A percentile compares a stretch with the other conserved stretches of the same genome.
These are phyloP conservation scores for Metridium senile DNA, from an alignment of 92 coral and sea anemone species.

Conservation along the genomic window DNA sequence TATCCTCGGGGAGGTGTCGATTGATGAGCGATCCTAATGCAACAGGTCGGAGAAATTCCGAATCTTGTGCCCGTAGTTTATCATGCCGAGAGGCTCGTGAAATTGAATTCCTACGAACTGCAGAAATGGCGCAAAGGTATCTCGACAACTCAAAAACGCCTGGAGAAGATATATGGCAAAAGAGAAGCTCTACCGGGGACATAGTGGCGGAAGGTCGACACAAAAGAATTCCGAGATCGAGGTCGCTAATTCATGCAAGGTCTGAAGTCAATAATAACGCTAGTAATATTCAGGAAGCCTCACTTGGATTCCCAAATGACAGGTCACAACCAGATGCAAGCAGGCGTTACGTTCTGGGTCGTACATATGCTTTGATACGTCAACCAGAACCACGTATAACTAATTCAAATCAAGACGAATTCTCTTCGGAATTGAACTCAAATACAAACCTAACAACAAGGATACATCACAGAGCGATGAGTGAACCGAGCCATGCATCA, in stretches of 20 bases:
- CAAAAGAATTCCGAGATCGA: constrained; percentile 13
- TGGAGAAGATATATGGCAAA: constrained; percentile 41
- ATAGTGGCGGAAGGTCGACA: constrained; percentile 10
- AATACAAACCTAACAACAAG: constrained; percentile 18
- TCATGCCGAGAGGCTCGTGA: constrained; percentile 42
- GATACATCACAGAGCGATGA: constrained; percentile 18
- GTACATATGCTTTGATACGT: constrained; percentile 66
- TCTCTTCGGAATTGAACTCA: background rate
- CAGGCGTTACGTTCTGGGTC: constrained; percentile 52
- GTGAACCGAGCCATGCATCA: constrained; percentile 21
- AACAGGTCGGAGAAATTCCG: background rate
- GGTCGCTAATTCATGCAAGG: constrained; percentile 17
- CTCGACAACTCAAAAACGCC: constrained; percentile 5
- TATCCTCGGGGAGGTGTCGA: constrained; percentile 44
- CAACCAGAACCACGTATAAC: constrained; percentile 46
- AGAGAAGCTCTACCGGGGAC: constrained; percentile 15
- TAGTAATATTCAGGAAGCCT: constrained; percentile 31
- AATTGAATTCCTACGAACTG: constrained; percentile 43
- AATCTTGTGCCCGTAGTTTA: constrained; percentile 9
- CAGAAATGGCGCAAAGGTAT: constrained; percentile 37
- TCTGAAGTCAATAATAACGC: constrained; percentile 34
- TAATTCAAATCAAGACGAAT: background rate
- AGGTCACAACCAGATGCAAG: constrained; percentile 50
- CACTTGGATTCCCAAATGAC: constrained; percentile 43
- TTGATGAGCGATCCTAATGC: constrained; percentile 27